Conservation (phyloP, 2,113 vertebrate species). For the Catharus fuscescens region DNA sequence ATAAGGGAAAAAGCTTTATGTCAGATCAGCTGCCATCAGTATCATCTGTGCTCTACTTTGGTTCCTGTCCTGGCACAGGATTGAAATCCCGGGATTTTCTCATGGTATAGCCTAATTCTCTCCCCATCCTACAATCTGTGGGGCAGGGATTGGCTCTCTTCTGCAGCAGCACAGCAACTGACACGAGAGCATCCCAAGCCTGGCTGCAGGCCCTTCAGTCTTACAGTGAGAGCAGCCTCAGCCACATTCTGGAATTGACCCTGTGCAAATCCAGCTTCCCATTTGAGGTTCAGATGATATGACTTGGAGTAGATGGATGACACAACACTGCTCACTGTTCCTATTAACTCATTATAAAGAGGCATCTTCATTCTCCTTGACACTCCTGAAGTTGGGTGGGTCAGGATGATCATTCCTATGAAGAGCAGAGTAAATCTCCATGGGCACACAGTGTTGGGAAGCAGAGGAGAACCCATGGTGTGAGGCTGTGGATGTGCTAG, state of each 20-base stretch:
- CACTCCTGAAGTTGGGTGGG: background rate
- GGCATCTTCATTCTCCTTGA: background rate
- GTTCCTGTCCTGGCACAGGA: background rate
- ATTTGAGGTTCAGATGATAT: fast-evolving
- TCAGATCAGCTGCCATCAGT: background rate
- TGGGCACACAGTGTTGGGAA: background rate
- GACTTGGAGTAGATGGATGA: background rate
- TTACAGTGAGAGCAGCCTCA: background rate
- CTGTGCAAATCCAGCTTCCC: background rate
- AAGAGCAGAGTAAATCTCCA: background rate
- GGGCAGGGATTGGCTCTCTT: background rate
- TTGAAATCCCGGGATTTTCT: background rate
- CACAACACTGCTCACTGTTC: background rate
- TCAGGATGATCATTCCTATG: fast-evolving
- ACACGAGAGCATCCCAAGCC: background rate
- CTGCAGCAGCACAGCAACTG: background rate
- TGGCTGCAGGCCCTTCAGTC: background rate
- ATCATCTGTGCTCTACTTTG: fast-evolving
- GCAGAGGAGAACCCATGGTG: fast-evolving
- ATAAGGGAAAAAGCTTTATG: background rate
- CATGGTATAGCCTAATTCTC: background rate
- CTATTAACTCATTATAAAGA: background rate
- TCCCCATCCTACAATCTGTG: fast-evolving
- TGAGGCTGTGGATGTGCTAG: background rate
- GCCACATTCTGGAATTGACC: background rate